phyloP scores from a whole-genome alignment of 1,140 invertebrate genomes.

The Pseudomyrmex pallidus region DNA sequence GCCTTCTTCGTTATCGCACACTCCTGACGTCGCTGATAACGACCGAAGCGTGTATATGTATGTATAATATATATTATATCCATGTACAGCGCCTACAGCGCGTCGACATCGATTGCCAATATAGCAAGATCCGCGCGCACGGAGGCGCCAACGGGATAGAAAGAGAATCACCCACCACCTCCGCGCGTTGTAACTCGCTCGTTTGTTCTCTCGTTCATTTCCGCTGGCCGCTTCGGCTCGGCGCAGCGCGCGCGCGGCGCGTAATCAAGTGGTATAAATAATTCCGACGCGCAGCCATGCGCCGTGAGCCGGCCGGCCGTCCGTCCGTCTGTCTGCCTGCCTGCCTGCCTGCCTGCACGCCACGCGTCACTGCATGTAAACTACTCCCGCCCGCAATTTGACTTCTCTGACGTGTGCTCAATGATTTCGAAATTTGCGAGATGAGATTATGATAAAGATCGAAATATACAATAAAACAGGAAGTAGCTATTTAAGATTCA shows the following conservation, averaged over 20 bases:
- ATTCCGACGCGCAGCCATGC: conserved; percentile 81
- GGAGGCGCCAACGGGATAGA: background rate
- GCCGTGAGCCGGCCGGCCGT: conserved; percentile 57
- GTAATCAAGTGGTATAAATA: conserved; percentile 84
- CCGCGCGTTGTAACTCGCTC: background rate
- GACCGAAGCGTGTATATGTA: conserved; percentile 22
- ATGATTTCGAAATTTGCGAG: background rate
- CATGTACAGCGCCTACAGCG: conserved; percentile 39
- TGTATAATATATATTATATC: background rate
- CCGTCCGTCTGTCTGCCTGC: conserved; percentile 55
- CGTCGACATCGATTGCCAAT: conserved; percentile 62
- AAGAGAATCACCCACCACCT: background rate
- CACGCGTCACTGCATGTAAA: conserved; percentile 12
- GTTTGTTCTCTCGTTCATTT: conserved; percentile 71
- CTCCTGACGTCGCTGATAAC: conserved; percentile 61
- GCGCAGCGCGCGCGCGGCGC: conserved; percentile 68
- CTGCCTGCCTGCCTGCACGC: conserved; percentile 31
- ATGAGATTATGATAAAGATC: background rate
- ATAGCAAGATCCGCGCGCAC: conserved; percentile 48
- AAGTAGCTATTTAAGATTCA: background rate
- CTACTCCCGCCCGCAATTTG: conserved; percentile 3
- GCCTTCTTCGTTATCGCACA: conserved; percentile 55
- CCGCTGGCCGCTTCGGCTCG: conserved; percentile 70
- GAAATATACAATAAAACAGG: background rate
- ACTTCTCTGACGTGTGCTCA: background rate